These are phyloP conservation scores for Tiliacea citrago DNA, from an alignment of 2,888 invertebrate genomes.

Conservation along the genomic window DNA sequence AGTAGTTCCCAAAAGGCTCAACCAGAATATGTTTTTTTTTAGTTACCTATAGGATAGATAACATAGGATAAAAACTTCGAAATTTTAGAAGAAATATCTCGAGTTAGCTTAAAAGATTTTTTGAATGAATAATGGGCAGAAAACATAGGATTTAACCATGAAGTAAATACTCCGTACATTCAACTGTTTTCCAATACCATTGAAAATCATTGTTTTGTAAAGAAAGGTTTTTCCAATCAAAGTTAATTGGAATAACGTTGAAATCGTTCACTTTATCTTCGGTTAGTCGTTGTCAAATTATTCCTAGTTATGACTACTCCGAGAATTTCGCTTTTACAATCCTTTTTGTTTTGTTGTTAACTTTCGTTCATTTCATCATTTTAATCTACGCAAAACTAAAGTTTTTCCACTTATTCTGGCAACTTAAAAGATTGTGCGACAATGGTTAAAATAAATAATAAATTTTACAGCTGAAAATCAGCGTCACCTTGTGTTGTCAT, in stretches of 20 bases:
- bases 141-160: neutral
- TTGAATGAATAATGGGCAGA: neutral
- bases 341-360: neutral
- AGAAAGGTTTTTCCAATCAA: conserved; percentile 34
- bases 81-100: no score
- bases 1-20: neutral
- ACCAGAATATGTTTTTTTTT: neutral
- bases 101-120: neutral
- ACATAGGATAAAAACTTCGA: no score
- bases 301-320: conserved; percentile 20
- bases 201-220: conserved; percentile 12
- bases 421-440: neutral
- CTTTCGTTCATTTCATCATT: neutral
- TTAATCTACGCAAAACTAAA: neutral
- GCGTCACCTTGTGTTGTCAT: no score
- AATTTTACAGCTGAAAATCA: neutral
- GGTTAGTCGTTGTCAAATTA: conserved; percentile 37
- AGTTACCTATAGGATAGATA: no score
- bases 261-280: conserved; percentile 43
- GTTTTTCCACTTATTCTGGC: no score
- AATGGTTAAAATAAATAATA: neutral
- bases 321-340: conserved; percentile 11
- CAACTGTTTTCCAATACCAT: neutral
- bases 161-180: neutral
- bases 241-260: conserved; percentile 45